Conservation (phyloP, 1,140 invertebrate genomes). For the Centruroides sculpturatus region DNA sequence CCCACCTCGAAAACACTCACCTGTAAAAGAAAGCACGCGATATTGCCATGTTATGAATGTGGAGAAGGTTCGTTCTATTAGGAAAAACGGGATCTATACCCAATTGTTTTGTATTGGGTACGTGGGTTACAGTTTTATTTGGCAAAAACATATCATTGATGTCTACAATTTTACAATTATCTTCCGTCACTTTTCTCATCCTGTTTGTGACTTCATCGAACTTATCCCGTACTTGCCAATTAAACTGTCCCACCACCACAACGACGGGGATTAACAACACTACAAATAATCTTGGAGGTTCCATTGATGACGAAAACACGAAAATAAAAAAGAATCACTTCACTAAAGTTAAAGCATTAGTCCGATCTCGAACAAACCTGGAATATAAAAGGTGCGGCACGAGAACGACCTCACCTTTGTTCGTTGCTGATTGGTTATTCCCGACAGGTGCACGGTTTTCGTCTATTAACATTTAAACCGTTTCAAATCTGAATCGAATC, state of each 20-base stretch:
- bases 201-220: constrained; percentile 72
- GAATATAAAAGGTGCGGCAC: too few species aligned
- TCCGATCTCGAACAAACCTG: too few species aligned
- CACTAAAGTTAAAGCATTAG: too few species aligned
- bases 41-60: constrained; percentile 90
- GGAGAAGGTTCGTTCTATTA: constrained; percentile 79
- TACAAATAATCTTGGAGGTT: too few species aligned
- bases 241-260: constrained; percentile 43
- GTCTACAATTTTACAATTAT: constrained; percentile 80
- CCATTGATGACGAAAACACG: too few species aligned
- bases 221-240: constrained; percentile 71
- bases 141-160: constrained; percentile 70
- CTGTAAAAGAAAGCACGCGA: constrained; percentile 84
- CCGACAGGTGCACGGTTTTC: too few species aligned
- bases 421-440: too few species aligned
- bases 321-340: too few species aligned
- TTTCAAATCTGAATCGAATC: too few species aligned
- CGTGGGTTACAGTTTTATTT: constrained; percentile 66
- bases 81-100: constrained; percentile 90
- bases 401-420: too few species aligned
- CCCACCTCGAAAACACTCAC: constrained; percentile 13
- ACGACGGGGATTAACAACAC: too few species aligned
- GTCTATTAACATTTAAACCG: too few species aligned
- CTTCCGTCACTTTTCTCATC: constrained; percentile 55
- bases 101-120: constrained; percentile 86